These are phyloP conservation scores for Nibea coibor DNA, from an alignment of 2,113 vertebrate genomes.

Conservation along the genomic window DNA sequence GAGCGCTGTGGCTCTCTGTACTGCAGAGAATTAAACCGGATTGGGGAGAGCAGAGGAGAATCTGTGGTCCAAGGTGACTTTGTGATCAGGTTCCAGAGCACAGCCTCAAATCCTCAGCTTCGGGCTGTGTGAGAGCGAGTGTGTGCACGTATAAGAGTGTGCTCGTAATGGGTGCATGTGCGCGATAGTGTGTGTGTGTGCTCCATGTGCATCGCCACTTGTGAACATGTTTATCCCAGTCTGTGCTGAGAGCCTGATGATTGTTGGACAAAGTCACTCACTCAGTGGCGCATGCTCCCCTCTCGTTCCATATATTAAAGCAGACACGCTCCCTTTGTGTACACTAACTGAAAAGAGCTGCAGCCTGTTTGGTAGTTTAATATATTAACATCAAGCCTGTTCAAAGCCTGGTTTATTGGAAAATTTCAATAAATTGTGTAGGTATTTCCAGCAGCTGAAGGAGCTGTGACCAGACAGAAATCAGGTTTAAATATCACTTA, in stretches of 20 bases:
- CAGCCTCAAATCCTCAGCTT: slow-evolving; percentile 83
- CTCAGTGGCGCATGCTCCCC: slow-evolving; percentile 19
- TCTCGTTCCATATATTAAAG: slow-evolving; percentile 31
- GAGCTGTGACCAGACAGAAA: slow-evolving; percentile 1
- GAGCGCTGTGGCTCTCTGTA: slow-evolving; percentile 65
- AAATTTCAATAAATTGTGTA: slow-evolving; percentile 6
- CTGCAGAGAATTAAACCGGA: slow-evolving; percentile 84
- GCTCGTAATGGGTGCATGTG: slow-evolving; percentile 53
- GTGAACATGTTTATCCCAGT: slow-evolving; percentile 63
- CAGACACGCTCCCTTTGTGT: slow-evolving; percentile 23
- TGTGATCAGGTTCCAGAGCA: slow-evolving; percentile 85
- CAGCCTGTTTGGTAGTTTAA: slow-evolving; percentile 26
- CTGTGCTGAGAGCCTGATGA: slow-evolving; percentile 52
- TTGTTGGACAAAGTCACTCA: slow-evolving; percentile 35
- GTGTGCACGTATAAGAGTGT: slow-evolving; percentile 52
- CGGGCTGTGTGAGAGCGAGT: slow-evolving; percentile 66
- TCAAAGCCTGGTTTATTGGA: slow-evolving; percentile 19
- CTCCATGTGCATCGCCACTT: slow-evolving; percentile 30
- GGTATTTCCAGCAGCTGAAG: slow-evolving; percentile 25
- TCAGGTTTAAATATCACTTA: background rate
- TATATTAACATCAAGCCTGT: slow-evolving; percentile 12
- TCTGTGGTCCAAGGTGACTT: slow-evolving; percentile 86
- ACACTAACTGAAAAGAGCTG: slow-evolving; percentile 29
- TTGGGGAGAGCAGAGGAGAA: slow-evolving; percentile 79
- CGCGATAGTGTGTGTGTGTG: slow-evolving; percentile 34